These are phyloP conservation scores for Grammomys dolichurus DNA, from an alignment of 2,113 vertebrate species.

Conservation along the genomic window DNA sequence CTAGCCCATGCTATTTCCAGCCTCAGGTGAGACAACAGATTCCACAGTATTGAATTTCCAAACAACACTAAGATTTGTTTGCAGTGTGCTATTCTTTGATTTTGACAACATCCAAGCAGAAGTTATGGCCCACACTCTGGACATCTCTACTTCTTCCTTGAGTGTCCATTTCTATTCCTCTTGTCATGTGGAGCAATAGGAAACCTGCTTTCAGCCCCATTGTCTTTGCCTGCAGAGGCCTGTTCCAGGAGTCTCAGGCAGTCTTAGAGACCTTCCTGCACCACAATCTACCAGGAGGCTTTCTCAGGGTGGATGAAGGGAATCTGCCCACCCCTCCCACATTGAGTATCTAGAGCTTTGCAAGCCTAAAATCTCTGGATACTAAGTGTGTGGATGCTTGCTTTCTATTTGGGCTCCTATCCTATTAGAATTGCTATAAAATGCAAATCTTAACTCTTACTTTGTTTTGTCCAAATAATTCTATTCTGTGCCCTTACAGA, in stretches of 20 bases:
- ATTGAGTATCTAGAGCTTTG: neutral
- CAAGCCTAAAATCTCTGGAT: neutral
- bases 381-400: neutral
- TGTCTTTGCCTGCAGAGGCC: neutral
- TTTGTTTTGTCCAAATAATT: neutral
- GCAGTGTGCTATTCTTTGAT: neutral
- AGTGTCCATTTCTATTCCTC: neutral
- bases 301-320: neutral
- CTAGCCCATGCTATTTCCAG: neutral
- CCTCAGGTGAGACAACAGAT: neutral
- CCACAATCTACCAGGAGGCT: neutral
- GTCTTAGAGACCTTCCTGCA: neutral
- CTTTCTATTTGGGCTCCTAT: neutral
- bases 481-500: neutral
- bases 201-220: neutral
- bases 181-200: neutral
- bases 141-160: neutral
- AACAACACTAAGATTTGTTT: neutral
- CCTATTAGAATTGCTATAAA: neutral
- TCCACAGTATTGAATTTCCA: conserved; percentile 26
- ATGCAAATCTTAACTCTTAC: neutral
- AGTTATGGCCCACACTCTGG: neutral
- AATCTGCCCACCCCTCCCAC: neutral
- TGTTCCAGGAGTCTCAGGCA: neutral
- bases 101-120: neutral